Base-by-base conservation (phyloP, 2,888 invertebrate genomes). In the Agrochola circellaris region DNA sequence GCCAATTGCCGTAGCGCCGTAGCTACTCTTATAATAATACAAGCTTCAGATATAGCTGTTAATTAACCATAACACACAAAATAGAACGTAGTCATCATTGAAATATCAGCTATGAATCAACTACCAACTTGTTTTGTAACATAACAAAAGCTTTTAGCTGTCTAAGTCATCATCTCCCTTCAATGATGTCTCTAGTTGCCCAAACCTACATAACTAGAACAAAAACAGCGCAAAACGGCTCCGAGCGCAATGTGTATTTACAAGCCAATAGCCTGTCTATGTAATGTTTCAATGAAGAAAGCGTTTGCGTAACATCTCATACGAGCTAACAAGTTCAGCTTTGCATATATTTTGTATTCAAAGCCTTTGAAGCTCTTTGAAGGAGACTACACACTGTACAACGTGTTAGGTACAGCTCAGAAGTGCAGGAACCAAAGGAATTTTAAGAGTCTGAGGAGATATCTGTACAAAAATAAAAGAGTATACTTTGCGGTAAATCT, bases 271-370 rank as follows among this genome's bases (percentile, higher is more conserved):
- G 87, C 75, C 72, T 80, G 81, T 77, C 78, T 79, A 71, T 69
- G 65, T 79, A 83, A 79, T 77, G 83, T 82, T 80, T 84, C 83
- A 87, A 87, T 86, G 85, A 90, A 87, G 91, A 90, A 87, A 89
- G 89, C 81, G 76, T 73, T 89, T 88, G 67, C 83, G 83, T 74
- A 89, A 87, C 66, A 60, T 38, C 60, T 73, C 85, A 80, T 84
- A 85, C 85, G 75, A 75, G 76, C 64, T 80, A 85, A 88, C 87
- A 88, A 87, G 89, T 89, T 89, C 88, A 89, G 73, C 83, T 86
- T 81, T 75, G 77, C 88, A 86, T 87, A 76, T 80, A 70, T 77
- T 88, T 87, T 60, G 83, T 88, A 88, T 89, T 78, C 85, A 72
- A 67, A 80, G 69, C 72, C 69, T 77, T n/a, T n/a, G n/a, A 77